Conservation (phyloP, 2,113 vertebrate species). For the Saimiri boliviensis region DNA sequence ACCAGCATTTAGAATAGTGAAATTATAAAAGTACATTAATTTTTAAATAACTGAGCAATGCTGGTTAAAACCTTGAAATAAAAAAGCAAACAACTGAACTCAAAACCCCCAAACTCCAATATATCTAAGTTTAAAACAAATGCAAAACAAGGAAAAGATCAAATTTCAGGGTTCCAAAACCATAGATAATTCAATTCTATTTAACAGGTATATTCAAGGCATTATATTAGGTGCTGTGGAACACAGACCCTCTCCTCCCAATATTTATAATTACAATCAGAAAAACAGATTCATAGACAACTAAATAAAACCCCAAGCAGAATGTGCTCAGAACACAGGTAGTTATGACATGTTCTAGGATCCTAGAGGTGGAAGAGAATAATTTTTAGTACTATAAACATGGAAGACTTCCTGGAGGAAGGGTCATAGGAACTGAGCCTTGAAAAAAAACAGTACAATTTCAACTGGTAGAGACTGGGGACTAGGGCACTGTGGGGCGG, state of each 20-base stretch:
- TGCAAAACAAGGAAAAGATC: not conserved
- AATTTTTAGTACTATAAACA: not conserved
- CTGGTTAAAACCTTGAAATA: slow-evolving; percentile 27
- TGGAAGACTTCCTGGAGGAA: not conserved
- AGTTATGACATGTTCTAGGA: not conserved
- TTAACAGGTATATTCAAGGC: not conserved
- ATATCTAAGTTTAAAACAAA: slow-evolving; percentile 4
- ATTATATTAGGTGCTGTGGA: not conserved
- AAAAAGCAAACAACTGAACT: not conserved
- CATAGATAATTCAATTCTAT: not conserved
- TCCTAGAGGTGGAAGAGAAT: not conserved
- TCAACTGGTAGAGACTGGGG: not conserved
- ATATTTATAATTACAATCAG: not conserved
- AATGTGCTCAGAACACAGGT: not conserved
- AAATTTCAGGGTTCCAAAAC: slow-evolving; percentile 1
- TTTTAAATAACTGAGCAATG: not conserved
- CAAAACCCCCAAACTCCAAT: not conserved
- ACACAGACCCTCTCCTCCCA: not conserved
- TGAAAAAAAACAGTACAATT: not conserved
- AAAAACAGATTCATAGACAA: not conserved
- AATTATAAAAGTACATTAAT: not conserved
- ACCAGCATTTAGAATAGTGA: not conserved
- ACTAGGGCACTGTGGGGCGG: too few species aligned
- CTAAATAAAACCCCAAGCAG: not conserved
- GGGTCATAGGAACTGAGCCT: not conserved